Percentiles rank a stretch among this genome's conserved stretches.
phyloP scores from a whole-genome alignment of 2,888 invertebrate species.

The Scaeva pyrastri region DNA sequence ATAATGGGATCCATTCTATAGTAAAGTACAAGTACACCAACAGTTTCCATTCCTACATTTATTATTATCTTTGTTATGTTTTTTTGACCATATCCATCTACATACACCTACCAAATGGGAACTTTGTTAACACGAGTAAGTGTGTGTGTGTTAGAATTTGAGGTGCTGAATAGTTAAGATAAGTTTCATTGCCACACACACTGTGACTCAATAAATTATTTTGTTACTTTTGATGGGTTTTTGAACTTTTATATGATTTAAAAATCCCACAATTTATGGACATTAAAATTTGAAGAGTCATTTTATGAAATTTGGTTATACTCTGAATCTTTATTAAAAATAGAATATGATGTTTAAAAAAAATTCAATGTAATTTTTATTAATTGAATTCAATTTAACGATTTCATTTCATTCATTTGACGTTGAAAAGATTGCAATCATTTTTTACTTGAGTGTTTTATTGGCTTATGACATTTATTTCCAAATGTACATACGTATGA shows the following conservation, averaged over 20 bases:
- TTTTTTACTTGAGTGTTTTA: too few species aligned
- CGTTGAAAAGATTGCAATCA: too few species aligned
- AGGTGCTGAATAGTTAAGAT: not conserved
- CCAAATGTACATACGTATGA: too few species aligned
- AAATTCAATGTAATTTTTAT: too few species aligned
- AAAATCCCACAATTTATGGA: not conserved
- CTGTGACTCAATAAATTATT: not conserved
- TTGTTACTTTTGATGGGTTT: not conserved
- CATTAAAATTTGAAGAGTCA: not conserved
- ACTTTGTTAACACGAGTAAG: not conserved
- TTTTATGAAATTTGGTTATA: too few species aligned
- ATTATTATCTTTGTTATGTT: constrained; percentile 55
- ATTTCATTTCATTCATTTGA: too few species aligned
- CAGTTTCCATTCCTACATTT: not conserved
- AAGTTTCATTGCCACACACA: constrained; percentile 17
- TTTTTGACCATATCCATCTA: not conserved
- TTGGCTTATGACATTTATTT: too few species aligned
- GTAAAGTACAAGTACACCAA: constrained; percentile 11
- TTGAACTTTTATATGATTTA: not conserved
- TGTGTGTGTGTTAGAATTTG: not conserved
- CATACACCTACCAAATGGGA: not conserved
- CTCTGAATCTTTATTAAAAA: too few species aligned
- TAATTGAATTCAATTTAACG: too few species aligned
- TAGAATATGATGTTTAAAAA: too few species aligned
- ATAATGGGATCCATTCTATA: constrained; percentile 48